Percentiles rank a stretch among this genome's conserved stretches.
Evolutionary conservation across 92 coral and sea anemone genomes (phyloP).

Genomic region (Isaurus tuberculatus): DNA sequence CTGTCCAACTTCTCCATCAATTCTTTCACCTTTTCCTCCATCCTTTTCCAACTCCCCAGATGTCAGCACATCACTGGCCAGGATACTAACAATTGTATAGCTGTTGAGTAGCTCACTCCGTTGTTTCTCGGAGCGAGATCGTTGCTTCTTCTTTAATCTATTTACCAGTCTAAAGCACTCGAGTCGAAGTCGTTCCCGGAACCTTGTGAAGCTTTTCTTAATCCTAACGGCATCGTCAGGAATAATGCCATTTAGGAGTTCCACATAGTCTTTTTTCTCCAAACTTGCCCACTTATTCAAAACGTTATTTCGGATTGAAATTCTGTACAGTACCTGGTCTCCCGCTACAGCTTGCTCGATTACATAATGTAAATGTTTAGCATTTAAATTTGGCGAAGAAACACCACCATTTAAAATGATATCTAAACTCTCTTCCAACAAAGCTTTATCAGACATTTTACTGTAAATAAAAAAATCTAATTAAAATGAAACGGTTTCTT

Average conservation of each 20-base stretch:
- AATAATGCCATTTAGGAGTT: slow-evolving; percentile 52
- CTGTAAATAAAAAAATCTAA: background rate
- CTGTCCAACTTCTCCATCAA: slow-evolving; percentile 18
- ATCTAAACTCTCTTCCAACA: slow-evolving; percentile 1
- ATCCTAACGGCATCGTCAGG: slow-evolving; percentile 45
- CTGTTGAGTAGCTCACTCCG: slow-evolving; percentile 4
- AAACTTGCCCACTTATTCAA: slow-evolving; percentile 47
- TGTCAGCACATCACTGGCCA: slow-evolving; percentile 44
- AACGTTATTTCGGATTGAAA: slow-evolving; percentile 53
- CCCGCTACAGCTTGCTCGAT: slow-evolving; percentile 51
- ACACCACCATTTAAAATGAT: slow-evolving; percentile 49
- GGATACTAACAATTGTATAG: slow-evolving; percentile 29
- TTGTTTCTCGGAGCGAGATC: slow-evolving; percentile 29
- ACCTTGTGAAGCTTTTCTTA: slow-evolving; percentile 17
- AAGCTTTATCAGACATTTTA: background rate
- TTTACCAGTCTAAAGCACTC: background rate
- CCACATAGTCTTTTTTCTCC: slow-evolving; percentile 36
- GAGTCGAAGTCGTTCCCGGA: slow-evolving; percentile 19
- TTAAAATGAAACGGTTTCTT: background rate
- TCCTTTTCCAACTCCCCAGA: slow-evolving; percentile 34
- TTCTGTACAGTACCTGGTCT: slow-evolving; percentile 54
- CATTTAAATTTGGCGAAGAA: background rate
- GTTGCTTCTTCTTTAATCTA: background rate
- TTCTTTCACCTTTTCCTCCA: slow-evolving; percentile 6
- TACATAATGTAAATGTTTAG: slow-evolving; percentile 30